Conservation (phyloP, 2,113 vertebrate genomes). For the Nycticryphes semicollaris region DNA sequence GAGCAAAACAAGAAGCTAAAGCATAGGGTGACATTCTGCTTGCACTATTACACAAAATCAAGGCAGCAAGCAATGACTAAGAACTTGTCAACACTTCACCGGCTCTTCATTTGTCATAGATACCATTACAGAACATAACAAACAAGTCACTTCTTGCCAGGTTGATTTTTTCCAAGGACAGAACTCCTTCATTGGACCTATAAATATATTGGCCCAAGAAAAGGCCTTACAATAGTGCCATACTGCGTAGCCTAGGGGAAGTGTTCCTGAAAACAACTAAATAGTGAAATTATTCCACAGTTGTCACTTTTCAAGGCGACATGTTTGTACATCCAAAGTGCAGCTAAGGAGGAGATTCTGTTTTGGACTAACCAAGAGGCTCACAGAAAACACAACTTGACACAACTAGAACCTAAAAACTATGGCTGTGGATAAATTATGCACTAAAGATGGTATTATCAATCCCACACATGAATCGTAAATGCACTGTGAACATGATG, state of each 20-base stretch:
- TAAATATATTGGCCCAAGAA: conserved; percentile 6
- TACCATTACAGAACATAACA: conserved; percentile 3
- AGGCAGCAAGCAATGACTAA: conserved; percentile 30
- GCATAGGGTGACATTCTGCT: neutral
- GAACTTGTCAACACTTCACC: conserved; percentile 34
- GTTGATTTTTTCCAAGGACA: conserved; percentile 48
- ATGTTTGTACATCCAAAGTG: neutral
- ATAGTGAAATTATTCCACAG: neutral
- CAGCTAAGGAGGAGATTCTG: neutral
- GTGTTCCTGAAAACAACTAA: conserved; percentile 13
- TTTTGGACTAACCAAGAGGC: neutral
- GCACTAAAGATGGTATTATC: neutral
- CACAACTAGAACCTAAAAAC: neutral
- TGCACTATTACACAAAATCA: conserved; percentile 3
- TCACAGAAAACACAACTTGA: neutral
- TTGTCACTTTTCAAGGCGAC: neutral
- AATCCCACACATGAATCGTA: neutral
- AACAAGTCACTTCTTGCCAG: conserved; percentile 30
- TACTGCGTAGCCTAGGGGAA: neutral
- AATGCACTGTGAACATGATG: neutral
- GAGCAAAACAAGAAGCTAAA: conserved; percentile 26
- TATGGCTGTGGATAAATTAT: neutral
- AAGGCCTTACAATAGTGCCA: neutral
- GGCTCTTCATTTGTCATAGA: conserved; percentile 50
- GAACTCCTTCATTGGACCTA: conserved; percentile 24